phyloP scores from a whole-genome alignment of 2,797 vertebrate species.

The Pterois miles region DNA sequence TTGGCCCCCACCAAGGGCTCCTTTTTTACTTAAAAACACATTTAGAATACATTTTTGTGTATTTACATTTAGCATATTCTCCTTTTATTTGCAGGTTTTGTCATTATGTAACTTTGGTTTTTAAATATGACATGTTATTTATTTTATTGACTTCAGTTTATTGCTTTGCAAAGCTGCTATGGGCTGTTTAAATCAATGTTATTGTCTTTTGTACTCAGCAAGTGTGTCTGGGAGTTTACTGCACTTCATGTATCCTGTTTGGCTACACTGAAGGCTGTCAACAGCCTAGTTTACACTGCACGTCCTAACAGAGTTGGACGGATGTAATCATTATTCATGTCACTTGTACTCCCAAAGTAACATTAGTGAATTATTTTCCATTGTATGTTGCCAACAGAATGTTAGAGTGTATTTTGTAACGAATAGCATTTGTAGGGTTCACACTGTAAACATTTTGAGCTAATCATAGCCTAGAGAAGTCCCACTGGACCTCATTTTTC shows the following conservation, averaged over 20 bases:
- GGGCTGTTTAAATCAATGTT: constrained; percentile 18
- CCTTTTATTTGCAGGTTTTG: neutral
- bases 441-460: constrained; percentile 35
- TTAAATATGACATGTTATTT: constrained; percentile 10
- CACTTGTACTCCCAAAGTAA: constrained; percentile 15
- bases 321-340: constrained; percentile 38
- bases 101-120: neutral
- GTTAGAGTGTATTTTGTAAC: constrained; percentile 9
- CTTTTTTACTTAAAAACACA: neutral
- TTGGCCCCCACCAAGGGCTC: neutral
- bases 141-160: neutral
- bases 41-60: neutral
- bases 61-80: neutral
- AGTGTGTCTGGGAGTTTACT: constrained; percentile 1
- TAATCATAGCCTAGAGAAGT: neutral
- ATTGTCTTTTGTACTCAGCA: neutral
- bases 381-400: constrained; percentile 22
- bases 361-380: constrained; percentile 47
- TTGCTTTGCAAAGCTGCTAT: neutral
- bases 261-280: neutral
- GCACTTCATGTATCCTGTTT: constrained; percentile 7
- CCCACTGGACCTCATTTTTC: neutral
- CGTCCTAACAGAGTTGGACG: constrained; percentile 21
- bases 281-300: constrained; percentile 36
- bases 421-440: neutral